phyloP scores from a whole-genome alignment of 2,797 vertebrate genomes.

The Siniperca undulata region DNA sequence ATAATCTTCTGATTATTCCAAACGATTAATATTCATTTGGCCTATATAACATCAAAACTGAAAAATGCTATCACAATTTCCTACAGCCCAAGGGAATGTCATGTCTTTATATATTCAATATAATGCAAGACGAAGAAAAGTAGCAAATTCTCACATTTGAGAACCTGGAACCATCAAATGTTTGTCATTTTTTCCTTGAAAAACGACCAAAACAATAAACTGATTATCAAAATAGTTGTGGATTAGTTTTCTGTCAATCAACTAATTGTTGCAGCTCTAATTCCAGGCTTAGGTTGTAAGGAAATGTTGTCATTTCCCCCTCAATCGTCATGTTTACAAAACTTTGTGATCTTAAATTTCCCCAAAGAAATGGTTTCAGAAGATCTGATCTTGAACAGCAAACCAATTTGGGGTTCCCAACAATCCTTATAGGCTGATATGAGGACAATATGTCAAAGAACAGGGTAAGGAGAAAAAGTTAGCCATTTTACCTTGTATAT shows the following conservation, averaged over 20 bases:
- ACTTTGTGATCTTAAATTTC: neutral
- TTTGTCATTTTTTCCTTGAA: neutral
- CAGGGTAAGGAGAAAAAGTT: neutral
- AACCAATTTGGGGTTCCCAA: neutral
- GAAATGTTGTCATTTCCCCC: neutral
- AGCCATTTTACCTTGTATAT: slow-evolving; percentile 94
- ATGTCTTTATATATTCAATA: neutral
- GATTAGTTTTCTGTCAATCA: neutral
- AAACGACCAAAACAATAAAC: neutral
- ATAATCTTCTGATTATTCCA: neutral
- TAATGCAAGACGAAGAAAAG: neutral
- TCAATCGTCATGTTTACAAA: neutral
- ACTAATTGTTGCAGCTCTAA: neutral
- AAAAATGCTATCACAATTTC: neutral
- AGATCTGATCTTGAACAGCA: neutral
- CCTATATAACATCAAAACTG: neutral
- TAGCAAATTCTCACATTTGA: neutral
- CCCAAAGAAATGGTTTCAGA: neutral
- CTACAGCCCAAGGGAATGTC: neutral
- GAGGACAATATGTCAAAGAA: neutral
- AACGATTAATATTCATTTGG: neutral
- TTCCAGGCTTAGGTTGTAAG: neutral
- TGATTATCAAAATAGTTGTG: neutral
- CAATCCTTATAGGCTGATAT: neutral
- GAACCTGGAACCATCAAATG: neutral